These are phyloP conservation scores for Oenanthe oenanthe DNA, from an alignment of 2,113 vertebrate genomes.

Conservation along the genomic window DNA sequence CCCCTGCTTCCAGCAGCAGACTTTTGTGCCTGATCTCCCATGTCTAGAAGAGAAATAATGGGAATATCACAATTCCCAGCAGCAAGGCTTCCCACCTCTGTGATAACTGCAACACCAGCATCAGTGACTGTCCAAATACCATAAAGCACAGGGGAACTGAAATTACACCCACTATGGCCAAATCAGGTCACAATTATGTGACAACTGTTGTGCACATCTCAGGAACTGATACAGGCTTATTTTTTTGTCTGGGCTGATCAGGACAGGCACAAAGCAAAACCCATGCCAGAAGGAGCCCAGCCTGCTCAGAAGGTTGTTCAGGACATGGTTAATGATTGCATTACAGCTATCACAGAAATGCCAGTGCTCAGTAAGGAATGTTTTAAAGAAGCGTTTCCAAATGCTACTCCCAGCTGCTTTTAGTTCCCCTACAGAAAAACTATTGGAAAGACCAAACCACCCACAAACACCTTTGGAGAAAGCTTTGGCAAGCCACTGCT, in stretches of 20 bases:
- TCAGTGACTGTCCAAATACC: not conserved
- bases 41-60: not conserved
- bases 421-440: not conserved
- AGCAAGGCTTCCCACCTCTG: not conserved
- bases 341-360: not conserved
- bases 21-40: not conserved
- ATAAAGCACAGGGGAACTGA: not conserved
- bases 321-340: not conserved
- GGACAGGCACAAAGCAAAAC: not conserved
- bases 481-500: not conserved
- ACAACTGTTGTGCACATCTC: not conserved
- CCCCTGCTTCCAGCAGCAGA: not conserved
- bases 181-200: not conserved
- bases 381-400: not conserved
- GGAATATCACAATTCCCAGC: not conserved
- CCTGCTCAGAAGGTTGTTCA: not conserved
- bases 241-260: not conserved
- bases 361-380: not conserved
- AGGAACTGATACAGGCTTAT: not conserved
- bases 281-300: not conserved
- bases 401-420: not conserved
- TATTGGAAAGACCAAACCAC: not conserved
- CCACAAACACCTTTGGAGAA: not conserved
- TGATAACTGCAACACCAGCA: rapidly evolving
- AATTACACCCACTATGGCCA: not conserved